Conservation (phyloP, 2,113 vertebrate species). For the Panthera leo region DNA sequence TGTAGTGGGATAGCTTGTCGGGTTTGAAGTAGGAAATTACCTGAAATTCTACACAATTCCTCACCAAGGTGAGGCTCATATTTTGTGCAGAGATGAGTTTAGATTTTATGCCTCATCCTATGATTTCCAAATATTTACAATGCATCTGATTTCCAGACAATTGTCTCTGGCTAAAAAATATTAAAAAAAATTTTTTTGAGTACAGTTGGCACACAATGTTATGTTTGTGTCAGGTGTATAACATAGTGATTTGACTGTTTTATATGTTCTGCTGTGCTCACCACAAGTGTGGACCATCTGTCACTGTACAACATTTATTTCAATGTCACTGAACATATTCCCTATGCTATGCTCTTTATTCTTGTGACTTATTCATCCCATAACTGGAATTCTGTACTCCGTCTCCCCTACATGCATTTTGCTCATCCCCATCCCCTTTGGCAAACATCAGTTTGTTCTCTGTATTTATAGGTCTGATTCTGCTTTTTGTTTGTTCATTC, state of each 20-base stretch:
- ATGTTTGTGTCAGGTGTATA: background rate
- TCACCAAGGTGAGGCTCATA: background rate
- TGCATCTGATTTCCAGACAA: background rate
- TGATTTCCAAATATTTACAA: background rate
- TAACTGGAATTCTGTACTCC: background rate
- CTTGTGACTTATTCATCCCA: background rate
- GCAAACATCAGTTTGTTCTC: background rate
- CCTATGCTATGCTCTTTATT: background rate
- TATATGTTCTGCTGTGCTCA: background rate
- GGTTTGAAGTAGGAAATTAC: background rate
- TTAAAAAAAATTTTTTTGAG: background rate
- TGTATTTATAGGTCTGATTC: background rate
- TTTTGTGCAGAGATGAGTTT: background rate
- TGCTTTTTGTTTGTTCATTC: background rate
- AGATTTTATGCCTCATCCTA: background rate
- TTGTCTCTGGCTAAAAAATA: background rate
- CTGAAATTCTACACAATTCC: background rate
- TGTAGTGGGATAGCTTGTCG: background rate
- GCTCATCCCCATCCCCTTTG: background rate
- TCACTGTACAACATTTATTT: background rate
- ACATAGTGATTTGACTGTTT: background rate
- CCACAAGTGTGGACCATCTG: background rate
- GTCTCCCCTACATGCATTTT: background rate
- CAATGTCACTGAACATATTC: background rate
- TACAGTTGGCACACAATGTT: background rate